Percentiles rank a stretch among this genome's conserved stretches.
Evolutionary conservation across 2,797 vertebrate genomes (phyloP).

Genomic region (Pipistrellus pipistrellus): DNA sequence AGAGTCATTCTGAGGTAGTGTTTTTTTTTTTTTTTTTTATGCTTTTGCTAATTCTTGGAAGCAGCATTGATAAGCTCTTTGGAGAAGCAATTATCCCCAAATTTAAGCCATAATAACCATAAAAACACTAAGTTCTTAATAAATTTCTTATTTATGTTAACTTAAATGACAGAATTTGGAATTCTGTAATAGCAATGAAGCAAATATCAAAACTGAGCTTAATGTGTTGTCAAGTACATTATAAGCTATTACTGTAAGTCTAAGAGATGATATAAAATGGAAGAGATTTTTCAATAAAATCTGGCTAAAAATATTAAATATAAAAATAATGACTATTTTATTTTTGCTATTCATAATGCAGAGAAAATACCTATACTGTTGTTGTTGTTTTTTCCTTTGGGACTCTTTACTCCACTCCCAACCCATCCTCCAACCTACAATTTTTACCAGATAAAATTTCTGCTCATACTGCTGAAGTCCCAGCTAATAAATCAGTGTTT

Average conservation of each 20-base stretch:
- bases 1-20: neutral
- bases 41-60: neutral
- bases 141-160: neutral
- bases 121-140: neutral
- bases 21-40: neutral
- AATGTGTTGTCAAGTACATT: neutral
- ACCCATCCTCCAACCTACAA: neutral
- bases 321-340: neutral
- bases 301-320: neutral
- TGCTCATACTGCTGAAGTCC: neutral
- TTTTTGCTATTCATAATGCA: neutral
- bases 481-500: neutral
- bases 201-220: neutral
- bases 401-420: neutral
- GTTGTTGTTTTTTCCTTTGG: neutral
- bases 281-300: slow-evolving; percentile 42
- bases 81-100: neutral
- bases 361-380: neutral
- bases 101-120: neutral
- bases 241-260: neutral
- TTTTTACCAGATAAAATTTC: neutral
- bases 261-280: neutral
- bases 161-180: slow-evolving; percentile 19
- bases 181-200: neutral
- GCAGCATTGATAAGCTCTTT: neutral